Conservation (phyloP, 2,113 vertebrate genomes). For the Nibea coibor region DNA sequence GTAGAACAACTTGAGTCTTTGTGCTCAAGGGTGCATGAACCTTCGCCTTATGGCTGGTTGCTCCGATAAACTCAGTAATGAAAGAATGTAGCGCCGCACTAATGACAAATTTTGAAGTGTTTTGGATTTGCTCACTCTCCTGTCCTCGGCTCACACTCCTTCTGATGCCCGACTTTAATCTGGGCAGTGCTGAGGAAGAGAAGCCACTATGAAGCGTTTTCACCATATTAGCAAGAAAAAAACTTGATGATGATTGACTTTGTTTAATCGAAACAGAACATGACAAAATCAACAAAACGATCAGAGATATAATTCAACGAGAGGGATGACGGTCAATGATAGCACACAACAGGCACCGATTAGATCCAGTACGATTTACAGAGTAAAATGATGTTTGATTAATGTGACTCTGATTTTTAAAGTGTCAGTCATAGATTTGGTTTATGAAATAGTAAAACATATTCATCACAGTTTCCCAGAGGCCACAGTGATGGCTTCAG, state of each 20-base stretch:
- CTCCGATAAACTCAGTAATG: slow-evolving; percentile 78
- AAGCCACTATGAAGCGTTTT: slow-evolving; percentile 10
- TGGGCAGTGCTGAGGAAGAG: slow-evolving; percentile 13
- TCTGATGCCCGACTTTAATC: slow-evolving; percentile 45
- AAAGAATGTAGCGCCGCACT: slow-evolving; percentile 72
- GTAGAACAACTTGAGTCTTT: slow-evolving; percentile 81
- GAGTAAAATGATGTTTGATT: background rate
- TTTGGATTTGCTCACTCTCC: slow-evolving; percentile 67
- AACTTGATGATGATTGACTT: background rate
- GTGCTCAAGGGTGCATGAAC: slow-evolving; percentile 80
- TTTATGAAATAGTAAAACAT: background rate
- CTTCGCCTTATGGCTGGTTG: slow-evolving; percentile 74
- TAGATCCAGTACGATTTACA: background rate
- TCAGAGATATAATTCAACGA: background rate
- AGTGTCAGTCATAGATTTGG: background rate
- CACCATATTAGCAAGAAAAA: background rate
- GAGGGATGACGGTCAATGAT: too few species aligned
- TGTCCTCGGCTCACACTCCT: slow-evolving; percentile 35
- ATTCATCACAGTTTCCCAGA: background rate
- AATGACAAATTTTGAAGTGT: slow-evolving; percentile 77
- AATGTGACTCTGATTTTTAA: background rate
- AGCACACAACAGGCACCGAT: background rate
- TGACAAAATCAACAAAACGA: background rate
- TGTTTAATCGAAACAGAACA: background rate
- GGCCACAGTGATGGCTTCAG: background rate